Conservation (phyloP, 2,113 vertebrate species). For the Delphinus delphis region DNA sequence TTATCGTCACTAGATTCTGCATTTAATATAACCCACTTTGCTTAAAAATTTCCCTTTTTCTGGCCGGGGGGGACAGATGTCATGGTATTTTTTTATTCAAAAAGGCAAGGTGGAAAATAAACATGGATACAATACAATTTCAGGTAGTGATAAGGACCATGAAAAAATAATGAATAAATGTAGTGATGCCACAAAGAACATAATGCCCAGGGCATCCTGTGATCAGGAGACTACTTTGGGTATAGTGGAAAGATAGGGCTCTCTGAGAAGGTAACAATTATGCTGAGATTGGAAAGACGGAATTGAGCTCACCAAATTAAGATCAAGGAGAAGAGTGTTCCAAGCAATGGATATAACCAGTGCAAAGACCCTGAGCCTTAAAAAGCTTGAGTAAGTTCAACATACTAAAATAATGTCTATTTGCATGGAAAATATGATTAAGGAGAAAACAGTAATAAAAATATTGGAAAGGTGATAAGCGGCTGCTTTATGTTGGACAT, state of each 20-base stretch:
- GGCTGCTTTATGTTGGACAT: not conserved
- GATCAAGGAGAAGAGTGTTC: not conserved
- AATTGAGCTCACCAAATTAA: not conserved
- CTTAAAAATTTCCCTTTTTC: not conserved
- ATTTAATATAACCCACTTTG: not conserved
- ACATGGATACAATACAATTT: not conserved
- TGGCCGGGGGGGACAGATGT: rapidly evolving
- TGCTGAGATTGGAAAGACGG: not conserved
- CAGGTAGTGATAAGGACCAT: not conserved
- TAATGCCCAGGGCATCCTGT: too few species aligned
- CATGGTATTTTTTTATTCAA: not conserved
- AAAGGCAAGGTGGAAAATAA: not conserved
- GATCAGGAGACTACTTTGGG: not conserved
- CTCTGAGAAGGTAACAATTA: not conserved
- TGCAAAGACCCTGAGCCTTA: not conserved
- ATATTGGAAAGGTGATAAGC: not conserved
- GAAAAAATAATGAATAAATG: not conserved
- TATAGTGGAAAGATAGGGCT: not conserved
- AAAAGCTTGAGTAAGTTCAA: not conserved
- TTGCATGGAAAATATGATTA: not conserved
- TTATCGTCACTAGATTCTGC: not conserved
- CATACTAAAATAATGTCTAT: not conserved
- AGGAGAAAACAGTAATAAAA: not conserved
- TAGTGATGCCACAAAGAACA: not conserved
- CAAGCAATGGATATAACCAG: not conserved